Conservation (phyloP, 2,113 vertebrate species). For the Platycercus adscitus region DNA sequence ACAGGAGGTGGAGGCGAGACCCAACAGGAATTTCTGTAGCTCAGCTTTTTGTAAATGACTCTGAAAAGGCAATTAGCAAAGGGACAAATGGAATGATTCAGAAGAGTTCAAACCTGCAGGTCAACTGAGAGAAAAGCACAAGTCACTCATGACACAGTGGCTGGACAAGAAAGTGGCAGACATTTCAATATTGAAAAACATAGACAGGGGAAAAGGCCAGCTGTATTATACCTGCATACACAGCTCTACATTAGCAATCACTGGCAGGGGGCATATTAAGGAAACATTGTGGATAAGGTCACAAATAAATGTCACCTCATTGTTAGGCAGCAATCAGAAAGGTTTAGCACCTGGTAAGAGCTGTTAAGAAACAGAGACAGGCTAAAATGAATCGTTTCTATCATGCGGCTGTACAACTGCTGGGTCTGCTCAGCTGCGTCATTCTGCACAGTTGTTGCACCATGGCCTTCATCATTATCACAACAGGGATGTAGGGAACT, state of each 20-base stretch:
- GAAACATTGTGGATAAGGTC: background rate
- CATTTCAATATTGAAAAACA: background rate
- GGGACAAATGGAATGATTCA: constrained; percentile 7
- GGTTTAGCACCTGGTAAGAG: background rate
- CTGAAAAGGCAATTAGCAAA: constrained; percentile 31
- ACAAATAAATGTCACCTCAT: background rate
- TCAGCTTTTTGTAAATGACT: background rate
- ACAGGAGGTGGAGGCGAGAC: background rate
- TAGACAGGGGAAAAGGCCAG: background rate
- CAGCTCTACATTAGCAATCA: background rate
- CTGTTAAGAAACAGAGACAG: background rate
- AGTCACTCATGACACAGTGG: background rate
- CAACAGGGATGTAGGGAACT: background rate
- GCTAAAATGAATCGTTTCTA: background rate
- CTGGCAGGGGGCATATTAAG: background rate
- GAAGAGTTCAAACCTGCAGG: constrained; percentile 16
- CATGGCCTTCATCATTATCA: background rate
- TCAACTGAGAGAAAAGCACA: background rate
- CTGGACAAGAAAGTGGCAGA: background rate
- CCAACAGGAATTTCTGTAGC: background rate
- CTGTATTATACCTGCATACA: background rate
- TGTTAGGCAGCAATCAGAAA: background rate
- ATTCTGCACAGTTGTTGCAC: background rate
- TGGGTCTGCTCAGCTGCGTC: background rate
- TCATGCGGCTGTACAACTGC: background rate